phyloP scores from a whole-genome alignment of 2,888 invertebrate genomes.

The Parthenolecanium corni region DNA sequence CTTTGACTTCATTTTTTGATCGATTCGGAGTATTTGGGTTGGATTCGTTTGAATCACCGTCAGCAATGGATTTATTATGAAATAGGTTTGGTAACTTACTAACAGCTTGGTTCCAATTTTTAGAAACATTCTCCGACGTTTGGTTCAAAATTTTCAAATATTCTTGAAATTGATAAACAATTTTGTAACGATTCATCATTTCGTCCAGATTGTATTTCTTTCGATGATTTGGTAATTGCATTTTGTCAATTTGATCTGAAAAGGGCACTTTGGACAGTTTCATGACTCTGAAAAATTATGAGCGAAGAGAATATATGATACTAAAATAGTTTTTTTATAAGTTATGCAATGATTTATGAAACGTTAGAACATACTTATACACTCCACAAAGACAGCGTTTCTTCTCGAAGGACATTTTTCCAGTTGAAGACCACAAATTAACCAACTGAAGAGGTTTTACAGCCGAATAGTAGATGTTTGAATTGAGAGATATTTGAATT shows the following conservation, averaged over 20 bases:
- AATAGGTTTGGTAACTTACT: conserved; percentile 15
- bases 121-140: not conserved
- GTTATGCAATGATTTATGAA: too few species aligned
- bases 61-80: not conserved
- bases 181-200: conserved; percentile 12
- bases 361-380: too few species aligned
- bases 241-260: conserved; percentile 15
- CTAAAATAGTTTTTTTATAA: too few species aligned
- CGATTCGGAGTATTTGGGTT: not conserved
- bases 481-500: too few species aligned
- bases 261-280: conserved; percentile 2
- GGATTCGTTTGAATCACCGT: not conserved
- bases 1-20: not conserved
- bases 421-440: too few species aligned
- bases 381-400: too few species aligned
- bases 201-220: conserved; percentile 5
- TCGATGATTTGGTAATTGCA: conserved; percentile 10
- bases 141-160: conserved; percentile 15
- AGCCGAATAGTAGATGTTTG: too few species aligned
- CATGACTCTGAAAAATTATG: conserved; percentile 4
- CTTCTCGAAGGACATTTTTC: too few species aligned
- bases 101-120: conserved; percentile 10
- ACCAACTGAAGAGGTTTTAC: too few species aligned
- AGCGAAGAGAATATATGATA: too few species aligned
- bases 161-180: conserved; percentile 19